A percentile compares a stretch with the other conserved stretches of the same genome.
These are phyloP conservation scores for Arvicola amphibius DNA, from an alignment of 2,797 vertebrate species.

Conservation along the genomic window DNA sequence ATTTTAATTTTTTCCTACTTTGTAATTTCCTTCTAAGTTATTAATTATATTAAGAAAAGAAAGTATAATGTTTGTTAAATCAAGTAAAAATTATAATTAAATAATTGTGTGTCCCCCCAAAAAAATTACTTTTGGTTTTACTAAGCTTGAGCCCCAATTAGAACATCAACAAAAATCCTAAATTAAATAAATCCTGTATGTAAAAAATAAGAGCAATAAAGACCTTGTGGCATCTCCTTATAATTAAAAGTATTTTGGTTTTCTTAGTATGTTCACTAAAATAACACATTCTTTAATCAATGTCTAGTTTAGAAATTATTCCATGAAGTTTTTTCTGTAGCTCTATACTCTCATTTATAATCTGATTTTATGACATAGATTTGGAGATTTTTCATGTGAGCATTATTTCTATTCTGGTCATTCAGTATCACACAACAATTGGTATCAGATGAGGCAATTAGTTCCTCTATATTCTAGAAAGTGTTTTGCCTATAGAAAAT, in stretches of 20 bases:
- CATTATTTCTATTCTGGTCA: background rate
- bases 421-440: background rate
- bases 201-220: background rate
- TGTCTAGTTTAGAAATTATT: background rate
- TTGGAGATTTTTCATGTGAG: background rate
- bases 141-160: background rate
- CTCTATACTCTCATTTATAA: background rate
- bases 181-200: constrained; percentile 22
- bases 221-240: constrained; percentile 27
- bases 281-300: background rate
- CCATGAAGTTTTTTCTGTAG: background rate
- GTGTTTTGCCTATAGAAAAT: background rate
- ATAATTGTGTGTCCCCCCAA: background rate
- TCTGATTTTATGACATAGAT: background rate
- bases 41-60: constrained; percentile 2
- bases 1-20: background rate
- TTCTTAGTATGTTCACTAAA: background rate
- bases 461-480: background rate
- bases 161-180: background rate
- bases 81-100: constrained; percentile 11
- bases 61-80: background rate
- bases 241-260: background rate
- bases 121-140: background rate
- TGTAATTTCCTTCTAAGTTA: constrained; percentile 37
- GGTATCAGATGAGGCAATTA: background rate